These are phyloP conservation scores for Drosophila algonquin DNA, from an alignment of 2,888 invertebrate species.

Conservation along the genomic window DNA sequence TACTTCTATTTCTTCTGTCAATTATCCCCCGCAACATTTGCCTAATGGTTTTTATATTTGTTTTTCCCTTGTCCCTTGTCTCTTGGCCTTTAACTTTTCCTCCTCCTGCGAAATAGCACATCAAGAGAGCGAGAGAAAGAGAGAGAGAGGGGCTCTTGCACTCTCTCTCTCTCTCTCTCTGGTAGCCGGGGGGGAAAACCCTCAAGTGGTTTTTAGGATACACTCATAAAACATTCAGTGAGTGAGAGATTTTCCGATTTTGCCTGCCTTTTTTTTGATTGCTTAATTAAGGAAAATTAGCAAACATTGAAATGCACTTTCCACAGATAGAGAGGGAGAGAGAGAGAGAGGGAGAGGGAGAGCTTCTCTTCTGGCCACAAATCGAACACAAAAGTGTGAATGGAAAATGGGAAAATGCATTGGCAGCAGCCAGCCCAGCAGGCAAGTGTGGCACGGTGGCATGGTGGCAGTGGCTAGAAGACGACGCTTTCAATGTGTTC, in stretches of 20 bases:
- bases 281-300: slow-evolving; percentile 57
- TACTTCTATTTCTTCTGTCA: slow-evolving; percentile 28
- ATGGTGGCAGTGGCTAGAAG: slow-evolving; percentile 42
- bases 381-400: slow-evolving; percentile 43
- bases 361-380: slow-evolving; percentile 6
- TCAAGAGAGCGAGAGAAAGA: neutral
- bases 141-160: too few species aligned
- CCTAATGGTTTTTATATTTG: slow-evolving; percentile 35
- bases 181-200: neutral
- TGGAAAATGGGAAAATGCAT: slow-evolving; percentile 50
- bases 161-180: too few species aligned
- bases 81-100: slow-evolving; percentile 24
- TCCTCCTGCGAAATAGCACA: slow-evolving; percentile 9
- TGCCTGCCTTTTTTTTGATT: slow-evolving; percentile 15
- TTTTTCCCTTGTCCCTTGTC: neutral
- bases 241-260: slow-evolving; percentile 6
- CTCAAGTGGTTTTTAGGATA: slow-evolving; percentile 16
- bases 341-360: neutral
- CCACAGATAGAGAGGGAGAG: neutral
- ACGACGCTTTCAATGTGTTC: slow-evolving; percentile 67
- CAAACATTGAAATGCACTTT: slow-evolving; percentile 40
- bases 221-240: slow-evolving; percentile 24
- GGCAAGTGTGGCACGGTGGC: neutral
- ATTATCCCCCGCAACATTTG: slow-evolving; percentile 32
- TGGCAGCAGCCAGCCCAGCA: too few species aligned